These are phyloP conservation scores for Clivina fossor DNA, from an alignment of 2,888 invertebrate species.

Conservation along the genomic window DNA sequence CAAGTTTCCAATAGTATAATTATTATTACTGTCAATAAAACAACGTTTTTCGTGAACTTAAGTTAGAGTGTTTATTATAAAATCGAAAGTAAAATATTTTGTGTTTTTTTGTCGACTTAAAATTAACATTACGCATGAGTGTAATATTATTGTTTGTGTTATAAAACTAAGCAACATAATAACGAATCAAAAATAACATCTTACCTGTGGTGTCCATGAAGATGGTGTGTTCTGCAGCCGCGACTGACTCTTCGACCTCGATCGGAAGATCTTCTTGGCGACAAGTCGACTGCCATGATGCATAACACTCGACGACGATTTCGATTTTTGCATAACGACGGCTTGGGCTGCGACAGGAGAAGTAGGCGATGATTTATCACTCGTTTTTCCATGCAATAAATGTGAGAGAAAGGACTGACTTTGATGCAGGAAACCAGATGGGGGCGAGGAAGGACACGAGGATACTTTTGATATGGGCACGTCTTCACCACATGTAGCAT, in stretches of 20 bases:
- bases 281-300: slow-evolving; percentile 71
- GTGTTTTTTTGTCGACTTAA: too few relatives aligned
- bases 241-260: slow-evolving; percentile 80
- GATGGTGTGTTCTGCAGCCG: slow-evolving; percentile 63
- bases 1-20: too few relatives aligned
- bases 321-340: slow-evolving; percentile 84
- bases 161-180: too few relatives aligned
- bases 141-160: too few relatives aligned
- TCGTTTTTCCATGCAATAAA: slow-evolving; percentile 61
- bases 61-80: too few relatives aligned
- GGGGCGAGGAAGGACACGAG: slow-evolving; percentile 49
- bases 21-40: too few relatives aligned
- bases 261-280: slow-evolving; percentile 82
- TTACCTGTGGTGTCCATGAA: slow-evolving; percentile 87
- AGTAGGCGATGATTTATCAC: slow-evolving; percentile 36
- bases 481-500: slow-evolving; percentile 53
- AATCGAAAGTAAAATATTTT: too few relatives aligned
- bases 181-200: background rate
- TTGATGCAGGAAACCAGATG: slow-evolving; percentile 55
- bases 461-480: slow-evolving; percentile 41
- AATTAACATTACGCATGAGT: too few relatives aligned
- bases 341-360: slow-evolving; percentile 56
- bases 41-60: too few relatives aligned
- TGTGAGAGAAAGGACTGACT: slow-evolving; percentile 66
- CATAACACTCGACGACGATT: slow-evolving; percentile 84